phyloP scores from a whole-genome alignment of 2,113 vertebrate species.

The Colaptes auratus region DNA sequence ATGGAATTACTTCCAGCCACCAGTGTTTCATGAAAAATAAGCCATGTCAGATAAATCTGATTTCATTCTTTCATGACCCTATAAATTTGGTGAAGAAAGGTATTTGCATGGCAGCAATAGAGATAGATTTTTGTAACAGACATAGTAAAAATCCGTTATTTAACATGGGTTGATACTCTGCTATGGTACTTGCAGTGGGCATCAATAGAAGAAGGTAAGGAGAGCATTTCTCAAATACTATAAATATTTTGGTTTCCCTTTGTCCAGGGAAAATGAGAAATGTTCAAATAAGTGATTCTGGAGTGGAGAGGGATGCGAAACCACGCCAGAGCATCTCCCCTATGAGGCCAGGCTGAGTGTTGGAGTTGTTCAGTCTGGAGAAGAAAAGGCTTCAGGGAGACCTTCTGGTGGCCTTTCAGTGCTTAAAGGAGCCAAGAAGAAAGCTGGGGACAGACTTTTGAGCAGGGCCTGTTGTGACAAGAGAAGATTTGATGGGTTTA shows the following conservation, averaged over 20 bases:
- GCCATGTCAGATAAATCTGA: slow-evolving; percentile 6
- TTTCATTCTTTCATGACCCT: slow-evolving; percentile 10
- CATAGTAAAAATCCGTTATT: background rate
- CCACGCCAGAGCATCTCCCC: no score
- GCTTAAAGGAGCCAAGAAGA: no score
- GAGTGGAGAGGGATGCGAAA: background rate
- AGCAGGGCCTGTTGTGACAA: no score
- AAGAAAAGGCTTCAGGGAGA: no score
- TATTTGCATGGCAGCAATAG: background rate
- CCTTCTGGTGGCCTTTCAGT: no score
- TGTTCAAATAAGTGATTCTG: background rate
- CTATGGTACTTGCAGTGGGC: background rate
- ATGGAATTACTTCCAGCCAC: slow-evolving; percentile 24
- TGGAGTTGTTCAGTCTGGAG: no score
- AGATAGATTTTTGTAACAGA: background rate
- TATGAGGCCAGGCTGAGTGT: no score
- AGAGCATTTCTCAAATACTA: background rate
- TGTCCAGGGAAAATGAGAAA: background rate
- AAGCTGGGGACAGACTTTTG: no score
- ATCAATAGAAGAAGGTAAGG: background rate
- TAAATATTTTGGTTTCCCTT: background rate
- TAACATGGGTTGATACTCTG: background rate
- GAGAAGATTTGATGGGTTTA: no score
- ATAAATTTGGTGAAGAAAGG: background rate
- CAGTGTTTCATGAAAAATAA: background rate